Percentiles rank a stretch among this genome's conserved stretches.
These are phyloP conservation scores for Drosophila mauritiana DNA, from an alignment of 1,140 invertebrate species.

Conservation along the genomic window DNA sequence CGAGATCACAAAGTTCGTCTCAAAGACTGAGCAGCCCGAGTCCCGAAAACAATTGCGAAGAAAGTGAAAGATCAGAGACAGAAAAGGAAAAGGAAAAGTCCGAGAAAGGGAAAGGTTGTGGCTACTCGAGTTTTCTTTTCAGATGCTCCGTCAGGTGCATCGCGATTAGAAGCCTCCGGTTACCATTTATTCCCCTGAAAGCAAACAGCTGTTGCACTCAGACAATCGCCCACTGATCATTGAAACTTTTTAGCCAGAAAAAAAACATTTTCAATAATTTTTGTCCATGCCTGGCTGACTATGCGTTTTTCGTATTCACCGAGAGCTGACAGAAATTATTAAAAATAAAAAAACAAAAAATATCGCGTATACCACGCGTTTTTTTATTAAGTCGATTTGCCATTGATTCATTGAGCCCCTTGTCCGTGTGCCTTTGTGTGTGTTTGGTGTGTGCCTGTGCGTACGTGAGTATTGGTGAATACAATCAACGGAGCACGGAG, in stretches of 20 bases:
- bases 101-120: conserved; percentile 63
- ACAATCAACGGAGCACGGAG: conserved; percentile 24
- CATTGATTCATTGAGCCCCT: conserved; percentile 58
- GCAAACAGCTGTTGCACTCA: conserved; percentile 57
- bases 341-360: conserved; percentile 32
- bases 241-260: conserved; percentile 43
- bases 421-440: conserved; percentile 25
- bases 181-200: conserved; percentile 10
- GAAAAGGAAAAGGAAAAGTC: conserved; percentile 27
- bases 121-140: conserved; percentile 16
- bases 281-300: conserved; percentile 58
- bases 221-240: conserved; percentile 59
- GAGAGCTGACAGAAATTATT: conserved; percentile 18
- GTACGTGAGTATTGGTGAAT: conserved; percentile 33
- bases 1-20: conserved; percentile 22
- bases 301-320: conserved; percentile 51
- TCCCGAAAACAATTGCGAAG: conserved; percentile 69
- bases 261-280: conserved; percentile 65
- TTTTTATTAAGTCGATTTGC: conserved; percentile 45
- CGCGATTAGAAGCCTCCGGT: conserved; percentile 16
- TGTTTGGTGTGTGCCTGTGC: conserved; percentile 19
- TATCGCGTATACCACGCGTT: conserved; percentile 61
- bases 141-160: conserved; percentile 60
- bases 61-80: conserved; percentile 70
- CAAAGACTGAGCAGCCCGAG: conserved; percentile 62